Base-by-base conservation (phyloP, 2,888 invertebrate genomes). In the Chalcis sispes region DNA sequence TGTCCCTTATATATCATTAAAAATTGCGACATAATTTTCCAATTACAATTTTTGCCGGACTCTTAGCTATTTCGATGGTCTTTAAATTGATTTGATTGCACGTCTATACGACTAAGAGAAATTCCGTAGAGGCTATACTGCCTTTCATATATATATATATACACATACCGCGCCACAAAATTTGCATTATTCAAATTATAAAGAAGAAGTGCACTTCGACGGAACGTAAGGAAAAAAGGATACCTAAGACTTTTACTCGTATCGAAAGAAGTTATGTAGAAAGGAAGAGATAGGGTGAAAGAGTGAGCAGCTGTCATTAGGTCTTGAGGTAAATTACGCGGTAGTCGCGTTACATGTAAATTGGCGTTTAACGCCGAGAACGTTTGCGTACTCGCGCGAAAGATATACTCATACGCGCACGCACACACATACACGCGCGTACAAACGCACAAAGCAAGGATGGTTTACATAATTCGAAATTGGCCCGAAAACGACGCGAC, bases 381-480 rank as follows among this genome's bases (percentile, higher is more conserved):
- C n/a, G n/a, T n/a, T n/a, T n/a, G n/a, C n/a, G n/a, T n/a, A n/a
- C n/a, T n/a, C n/a, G n/a, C n/a, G n/a, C n/a, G n/a, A 58, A 18
- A 58, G 18, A 48, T 40, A 15, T 40, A 73, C 74, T 65, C 66
- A 71, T 72, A 69, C 74, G 48, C 77, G 74, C 69, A 64, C 73
- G 72, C 75, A 58, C 77, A 74, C 73, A 77, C 73, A 72, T 61
- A 58, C 67, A 72, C 46, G 54, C 59, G 52, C 54, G 74, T 18
- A 8, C 27, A 15, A 50, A 8, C 27, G 20, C 18, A 18, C 10
- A 18, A 77, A 65, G 70, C 76, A 71, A 70, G 80, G 79, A 77
- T 79, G 80, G 79, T 84, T 84, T 83, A 80, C 81, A 80, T 83
- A 84, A 83, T 81, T 77, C 77, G 67, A 84, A 82, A 82, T 81